A percentile compares a stretch with the other conserved stretches of the same genome.
Conservation (phyloP, 2,113 vertebrate genomes). For the Eleginops maclovinus region DNA sequence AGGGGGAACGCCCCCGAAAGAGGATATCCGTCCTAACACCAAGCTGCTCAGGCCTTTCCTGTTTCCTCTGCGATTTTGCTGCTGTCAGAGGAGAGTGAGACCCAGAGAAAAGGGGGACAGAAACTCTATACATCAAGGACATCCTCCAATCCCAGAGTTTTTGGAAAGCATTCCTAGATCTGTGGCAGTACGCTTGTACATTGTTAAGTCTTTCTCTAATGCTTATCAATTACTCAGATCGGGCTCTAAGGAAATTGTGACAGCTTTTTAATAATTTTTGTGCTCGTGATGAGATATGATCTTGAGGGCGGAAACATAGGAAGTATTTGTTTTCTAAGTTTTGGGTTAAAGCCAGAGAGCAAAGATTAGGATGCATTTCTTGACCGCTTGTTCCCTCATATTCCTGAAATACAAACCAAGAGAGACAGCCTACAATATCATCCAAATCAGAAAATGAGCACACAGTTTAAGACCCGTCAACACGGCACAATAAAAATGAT, state of each 20-base stretch:
- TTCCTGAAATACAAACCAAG: slow-evolving; percentile 14
- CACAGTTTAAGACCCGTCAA: too few relatives aligned
- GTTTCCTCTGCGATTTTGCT: slow-evolving; percentile 77
- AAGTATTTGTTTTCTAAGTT: slow-evolving; percentile 71
- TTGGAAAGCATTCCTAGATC: slow-evolving; percentile 19
- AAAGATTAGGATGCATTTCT: slow-evolving; percentile 27
- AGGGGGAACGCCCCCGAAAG: slow-evolving; percentile 76
- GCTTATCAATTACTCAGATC: slow-evolving; percentile 10
- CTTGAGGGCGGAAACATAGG: slow-evolving; percentile 45
- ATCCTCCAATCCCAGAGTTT: slow-evolving; percentile 23
- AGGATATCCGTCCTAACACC: slow-evolving; percentile 84
- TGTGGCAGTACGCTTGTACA: not conserved
- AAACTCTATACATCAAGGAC: slow-evolving; percentile 13
- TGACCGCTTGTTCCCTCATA: slow-evolving; percentile 52
- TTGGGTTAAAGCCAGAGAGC: slow-evolving; percentile 55
- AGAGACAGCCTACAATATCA: not conserved
- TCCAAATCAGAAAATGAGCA: not conserved
- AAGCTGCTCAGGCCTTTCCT: slow-evolving; percentile 82
- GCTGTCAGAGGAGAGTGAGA: slow-evolving; percentile 65
- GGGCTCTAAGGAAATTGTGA: slow-evolving; percentile 13
- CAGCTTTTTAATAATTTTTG: not conserved
- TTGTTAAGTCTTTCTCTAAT: not conserved
- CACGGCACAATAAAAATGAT: not conserved
- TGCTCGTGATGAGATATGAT: slow-evolving; percentile 34
- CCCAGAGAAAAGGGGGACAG: slow-evolving; percentile 24